Percentiles rank a stretch among this genome's conserved stretches.
These are phyloP conservation scores for Xiphophorus maculatus DNA, from an alignment of 2,113 vertebrate genomes.

Conservation along the genomic window DNA sequence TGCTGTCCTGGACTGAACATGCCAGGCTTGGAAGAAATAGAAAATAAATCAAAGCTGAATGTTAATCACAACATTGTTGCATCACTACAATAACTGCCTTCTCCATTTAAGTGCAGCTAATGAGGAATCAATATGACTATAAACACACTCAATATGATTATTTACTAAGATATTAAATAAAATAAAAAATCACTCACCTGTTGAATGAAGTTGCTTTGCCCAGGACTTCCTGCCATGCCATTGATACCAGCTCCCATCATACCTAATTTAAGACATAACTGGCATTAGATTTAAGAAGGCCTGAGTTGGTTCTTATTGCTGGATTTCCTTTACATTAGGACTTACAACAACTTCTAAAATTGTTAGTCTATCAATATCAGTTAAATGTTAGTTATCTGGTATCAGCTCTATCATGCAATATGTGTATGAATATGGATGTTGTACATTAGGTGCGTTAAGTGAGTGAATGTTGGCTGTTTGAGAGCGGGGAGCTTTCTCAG, in stretches of 20 bases:
- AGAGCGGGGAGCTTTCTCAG: conserved; percentile 34
- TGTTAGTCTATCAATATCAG: conserved; percentile 43
- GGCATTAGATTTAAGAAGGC: conserved; percentile 6
- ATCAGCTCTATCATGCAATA: conserved; percentile 55
- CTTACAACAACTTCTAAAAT: conserved; percentile 15
- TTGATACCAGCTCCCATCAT: conserved; percentile 90
- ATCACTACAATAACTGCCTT: neutral
- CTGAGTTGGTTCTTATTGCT: neutral
- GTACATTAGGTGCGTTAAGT: conserved; percentile 23
- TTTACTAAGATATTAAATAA: no score
- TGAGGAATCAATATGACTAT: neutral
- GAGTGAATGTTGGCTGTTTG: conserved; percentile 17
- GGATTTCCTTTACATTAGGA: conserved; percentile 12
- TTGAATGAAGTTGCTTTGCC: conserved; percentile 87
- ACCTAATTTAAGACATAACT: conserved; percentile 79
- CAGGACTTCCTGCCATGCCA: conserved; percentile 90
- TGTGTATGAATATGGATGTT: conserved; percentile 34
- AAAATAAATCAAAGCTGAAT: neutral
- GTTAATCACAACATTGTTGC: neutral
- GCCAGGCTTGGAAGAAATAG: conserved; percentile 81
- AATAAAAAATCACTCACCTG: conserved; percentile 82
- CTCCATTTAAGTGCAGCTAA: neutral
- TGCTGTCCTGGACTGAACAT: conserved; percentile 90
- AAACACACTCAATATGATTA: no score
- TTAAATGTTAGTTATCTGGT: conserved; percentile 49